Base-by-base conservation (phyloP, 2,113 vertebrate genomes). In the Aegotheles bennettii region DNA sequence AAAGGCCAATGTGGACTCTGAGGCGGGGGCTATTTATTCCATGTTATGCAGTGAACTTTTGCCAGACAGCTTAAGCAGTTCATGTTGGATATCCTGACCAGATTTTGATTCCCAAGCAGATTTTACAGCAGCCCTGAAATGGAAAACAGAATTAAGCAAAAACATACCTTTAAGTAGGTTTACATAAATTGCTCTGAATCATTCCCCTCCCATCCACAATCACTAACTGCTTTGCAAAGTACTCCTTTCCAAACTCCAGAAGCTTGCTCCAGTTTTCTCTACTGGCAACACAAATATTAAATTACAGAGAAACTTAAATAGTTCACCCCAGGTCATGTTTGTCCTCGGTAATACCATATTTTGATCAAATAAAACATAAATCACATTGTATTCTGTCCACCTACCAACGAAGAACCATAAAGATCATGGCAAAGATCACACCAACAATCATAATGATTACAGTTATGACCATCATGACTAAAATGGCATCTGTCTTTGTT, bases 331-430 rank as follows among this genome's bases (percentile, higher is more conserved):
- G 26, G 48, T 42, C 56, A 35, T 28, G 9, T 63, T 73, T 67
- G 23, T 56, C 45, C 60, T 16, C 31, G 64, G 20, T 31, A 89
- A 71, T 75, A 61, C 8, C 8, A 7, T 64, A 36, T 38, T 69
- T 82, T 79, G 33, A 80, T 79, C 13, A 84, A 74, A 89, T 61
- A 84, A 68, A 60, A 76, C 3, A 13, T 45, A 77, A 89, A 83
- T 50, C 29, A 69, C 17, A 53, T 31, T 56, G 20, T 31, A 73
- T 31, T 33, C 14, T 91, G 36, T 91, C 77, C 56, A 97, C 95
- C 64, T 97, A 96, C 97, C 96, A 93, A 64, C 86, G 90, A 91
- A 96, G 68, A 92, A 96, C 96, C 64, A 97, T 90, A 89, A 97
- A 95, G 94, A 97, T 88, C 70, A 97, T 45, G 59, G 89, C 64